These are phyloP conservation scores for Microtus oregoni DNA, from an alignment of 2,113 vertebrate species.

Conservation along the genomic window DNA sequence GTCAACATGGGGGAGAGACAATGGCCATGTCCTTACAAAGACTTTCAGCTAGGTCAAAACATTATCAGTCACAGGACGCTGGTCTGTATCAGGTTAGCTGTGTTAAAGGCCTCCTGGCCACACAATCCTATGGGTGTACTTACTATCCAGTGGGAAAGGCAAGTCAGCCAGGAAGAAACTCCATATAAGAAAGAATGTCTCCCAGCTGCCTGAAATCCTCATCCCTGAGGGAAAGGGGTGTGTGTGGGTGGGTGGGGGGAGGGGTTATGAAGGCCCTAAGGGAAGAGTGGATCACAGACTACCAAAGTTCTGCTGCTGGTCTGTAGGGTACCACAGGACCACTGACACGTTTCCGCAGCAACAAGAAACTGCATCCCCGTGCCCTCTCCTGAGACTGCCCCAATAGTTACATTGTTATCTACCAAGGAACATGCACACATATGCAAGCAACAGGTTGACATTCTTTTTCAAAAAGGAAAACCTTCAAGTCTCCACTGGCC, in stretches of 20 bases:
- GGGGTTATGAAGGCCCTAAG: background rate
- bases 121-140: background rate
- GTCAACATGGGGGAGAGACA: background rate
- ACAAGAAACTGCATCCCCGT: background rate
- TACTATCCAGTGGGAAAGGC: background rate
- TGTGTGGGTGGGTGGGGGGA: too few species aligned
- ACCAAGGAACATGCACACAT: background rate
- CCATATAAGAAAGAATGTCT: background rate
- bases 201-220: background rate
- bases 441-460: background rate
- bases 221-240: background rate
- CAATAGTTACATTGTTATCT: background rate
- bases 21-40: background rate
- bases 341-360: fast-evolving
- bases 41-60: background rate
- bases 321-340: background rate
- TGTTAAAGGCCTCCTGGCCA: background rate
- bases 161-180: background rate
- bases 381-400: background rate
- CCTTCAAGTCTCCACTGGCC: background rate
- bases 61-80: background rate
- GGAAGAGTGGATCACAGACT: background rate
- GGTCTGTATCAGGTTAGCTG: background rate
- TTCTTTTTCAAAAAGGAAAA: background rate
- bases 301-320: background rate